phyloP scores from a whole-genome alignment of 64 coral and sea anemone species.

The Stichodactyla helianthus region DNA sequence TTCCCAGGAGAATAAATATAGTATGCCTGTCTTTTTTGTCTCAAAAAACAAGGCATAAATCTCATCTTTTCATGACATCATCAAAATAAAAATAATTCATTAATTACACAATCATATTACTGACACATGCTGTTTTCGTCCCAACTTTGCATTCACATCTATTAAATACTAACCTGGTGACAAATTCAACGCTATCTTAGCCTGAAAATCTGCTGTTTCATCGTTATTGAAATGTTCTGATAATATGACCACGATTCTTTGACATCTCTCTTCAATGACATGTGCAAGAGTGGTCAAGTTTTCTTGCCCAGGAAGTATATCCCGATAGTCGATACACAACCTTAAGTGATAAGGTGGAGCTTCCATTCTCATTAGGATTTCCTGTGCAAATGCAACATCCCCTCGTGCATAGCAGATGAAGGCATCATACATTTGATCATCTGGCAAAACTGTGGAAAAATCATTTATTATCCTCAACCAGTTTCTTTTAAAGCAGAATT shows the following conservation, averaged over 20 bases:
- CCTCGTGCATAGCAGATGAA: conserved; percentile 59
- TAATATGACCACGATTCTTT: conserved; percentile 64
- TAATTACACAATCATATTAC: too few relatives aligned
- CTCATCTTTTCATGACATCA: too few relatives aligned
- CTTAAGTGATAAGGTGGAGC: conserved; percentile 45
- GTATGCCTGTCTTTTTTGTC: too few relatives aligned
- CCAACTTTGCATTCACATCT: too few relatives aligned
- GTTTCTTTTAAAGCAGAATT: too few relatives aligned
- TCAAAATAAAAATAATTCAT: too few relatives aligned
- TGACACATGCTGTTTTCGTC: too few relatives aligned
- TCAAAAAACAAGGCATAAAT: too few relatives aligned
- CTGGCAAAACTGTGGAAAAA: neutral
- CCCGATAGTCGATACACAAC: conserved; percentile 69
- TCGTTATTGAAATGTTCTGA: conserved; percentile 69
- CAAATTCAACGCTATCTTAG: conserved; percentile 52
- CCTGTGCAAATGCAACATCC: conserved; percentile 61
- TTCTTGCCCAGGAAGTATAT: conserved; percentile 43
- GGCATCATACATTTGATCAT: conserved; percentile 65
- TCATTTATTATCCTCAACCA: neutral
- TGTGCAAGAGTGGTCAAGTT: conserved; percentile 24
- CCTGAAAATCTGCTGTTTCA: conserved; percentile 62
- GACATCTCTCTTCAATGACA: conserved; percentile 57
- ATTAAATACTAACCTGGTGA: conserved; percentile 66
- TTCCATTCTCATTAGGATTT: conserved; percentile 61
- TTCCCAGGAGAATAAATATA: too few relatives aligned